A percentile compares a stretch with the other conserved stretches of the same genome.
Evolutionary conservation across 2,113 vertebrate species (phyloP).

Genomic region (Macheiramphus alcinus): DNA sequence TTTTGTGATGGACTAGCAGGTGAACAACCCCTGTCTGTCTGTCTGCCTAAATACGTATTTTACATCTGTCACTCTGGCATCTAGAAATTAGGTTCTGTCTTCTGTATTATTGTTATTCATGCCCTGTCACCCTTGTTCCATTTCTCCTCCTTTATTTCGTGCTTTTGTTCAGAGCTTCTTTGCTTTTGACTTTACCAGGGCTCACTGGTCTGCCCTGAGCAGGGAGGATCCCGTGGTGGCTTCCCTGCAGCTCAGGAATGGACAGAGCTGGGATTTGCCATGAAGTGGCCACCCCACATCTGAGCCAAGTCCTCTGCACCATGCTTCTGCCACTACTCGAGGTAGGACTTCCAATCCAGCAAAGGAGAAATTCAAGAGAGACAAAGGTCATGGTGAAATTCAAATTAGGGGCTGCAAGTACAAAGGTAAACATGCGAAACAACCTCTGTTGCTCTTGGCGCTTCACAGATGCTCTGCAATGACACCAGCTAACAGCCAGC

Average conservation of each 20-base stretch:
- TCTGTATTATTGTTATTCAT: neutral
- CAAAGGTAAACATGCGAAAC: neutral
- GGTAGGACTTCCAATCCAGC: neutral
- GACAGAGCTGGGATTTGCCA: neutral
- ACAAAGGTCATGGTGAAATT: neutral
- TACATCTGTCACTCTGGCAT: neutral
- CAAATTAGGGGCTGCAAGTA: neutral
- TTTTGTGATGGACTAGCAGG: neutral
- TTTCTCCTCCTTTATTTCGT: neutral
- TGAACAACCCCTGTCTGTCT: neutral
- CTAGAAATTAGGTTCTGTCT: neutral
- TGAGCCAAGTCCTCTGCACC: neutral
- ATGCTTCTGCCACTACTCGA: fast-evolving
- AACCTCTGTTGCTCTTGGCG: neutral
- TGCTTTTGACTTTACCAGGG: neutral
- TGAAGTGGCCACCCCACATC: fast-evolving
- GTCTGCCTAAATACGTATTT: neutral
- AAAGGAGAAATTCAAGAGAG: neutral
- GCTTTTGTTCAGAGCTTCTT: neutral
- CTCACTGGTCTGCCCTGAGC: neutral
- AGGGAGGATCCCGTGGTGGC: fast-evolving
- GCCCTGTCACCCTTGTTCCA: neutral
- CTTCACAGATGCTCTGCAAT: neutral
- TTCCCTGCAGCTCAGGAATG: neutral
- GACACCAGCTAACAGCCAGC: neutral